Percentiles rank a stretch among this genome's conserved stretches.
These are phyloP conservation scores for Nephrotoma appendiculata DNA, from an alignment of 2,888 invertebrate species.

Conservation along the genomic window DNA sequence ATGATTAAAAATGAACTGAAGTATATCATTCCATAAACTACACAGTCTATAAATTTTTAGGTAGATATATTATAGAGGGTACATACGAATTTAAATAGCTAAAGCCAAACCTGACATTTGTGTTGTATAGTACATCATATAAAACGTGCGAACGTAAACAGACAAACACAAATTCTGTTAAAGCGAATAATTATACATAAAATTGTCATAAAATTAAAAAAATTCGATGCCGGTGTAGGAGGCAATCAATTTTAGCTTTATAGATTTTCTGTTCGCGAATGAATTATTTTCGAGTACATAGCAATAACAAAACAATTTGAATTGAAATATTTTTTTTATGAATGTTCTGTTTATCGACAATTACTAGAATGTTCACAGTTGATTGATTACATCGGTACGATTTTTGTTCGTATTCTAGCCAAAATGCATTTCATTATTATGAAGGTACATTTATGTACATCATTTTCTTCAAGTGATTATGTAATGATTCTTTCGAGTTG, in stretches of 20 bases:
- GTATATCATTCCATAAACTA: background rate
- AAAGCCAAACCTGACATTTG: background rate
- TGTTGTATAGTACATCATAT: background rate
- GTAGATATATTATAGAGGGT: background rate
- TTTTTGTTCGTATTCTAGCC: no score
- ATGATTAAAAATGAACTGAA: background rate
- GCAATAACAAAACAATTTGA: no score
- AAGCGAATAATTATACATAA: background rate
- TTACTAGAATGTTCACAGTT: no score
- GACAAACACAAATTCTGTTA: background rate
- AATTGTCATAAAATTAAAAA: background rate
- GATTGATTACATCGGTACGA: no score
- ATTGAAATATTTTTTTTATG: no score
- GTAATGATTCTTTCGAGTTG: no score
- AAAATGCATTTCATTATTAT: no score
- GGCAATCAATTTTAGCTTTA: background rate
- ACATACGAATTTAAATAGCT: background rate
- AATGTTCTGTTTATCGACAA: no score
- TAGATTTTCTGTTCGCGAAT: background rate
- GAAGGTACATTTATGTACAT: no score
- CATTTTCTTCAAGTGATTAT: no score
- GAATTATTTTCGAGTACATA: background rate
- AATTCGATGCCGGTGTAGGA: background rate
- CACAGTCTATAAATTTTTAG: background rate
- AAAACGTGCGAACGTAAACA: background rate